phyloP scores from a whole-genome alignment of 1,140 invertebrate genomes.

The Danaus melanippus region DNA sequence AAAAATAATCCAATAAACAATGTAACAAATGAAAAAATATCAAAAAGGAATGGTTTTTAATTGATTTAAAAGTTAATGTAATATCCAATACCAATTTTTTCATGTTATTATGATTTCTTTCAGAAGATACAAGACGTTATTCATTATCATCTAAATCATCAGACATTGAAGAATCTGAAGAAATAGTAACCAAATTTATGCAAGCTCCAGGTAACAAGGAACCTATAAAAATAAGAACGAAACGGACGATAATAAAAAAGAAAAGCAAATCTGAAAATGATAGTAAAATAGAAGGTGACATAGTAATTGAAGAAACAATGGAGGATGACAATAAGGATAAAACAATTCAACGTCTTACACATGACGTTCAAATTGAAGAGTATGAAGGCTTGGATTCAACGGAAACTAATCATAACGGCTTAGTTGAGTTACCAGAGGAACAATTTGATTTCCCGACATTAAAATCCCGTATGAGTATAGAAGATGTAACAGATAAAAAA shows the following conservation, averaged over 20 bases:
- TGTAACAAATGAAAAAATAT: no score
- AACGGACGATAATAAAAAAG: constrained; percentile 70
- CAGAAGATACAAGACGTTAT: constrained; percentile 32
- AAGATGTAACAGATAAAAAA: constrained; percentile 58
- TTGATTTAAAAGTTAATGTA: constrained; percentile 1
- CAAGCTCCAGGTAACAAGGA: constrained; percentile 60
- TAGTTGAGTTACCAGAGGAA: constrained; percentile 56
- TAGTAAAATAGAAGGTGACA: constrained; percentile 40
- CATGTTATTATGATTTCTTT: constrained; percentile 15
- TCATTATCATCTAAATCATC: constrained; percentile 43
- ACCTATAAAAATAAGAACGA: constrained; percentile 69
- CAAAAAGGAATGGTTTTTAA: no score
- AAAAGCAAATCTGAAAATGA: constrained; percentile 31
- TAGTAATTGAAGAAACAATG: constrained; percentile 67
- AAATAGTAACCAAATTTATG: constrained; percentile 73
- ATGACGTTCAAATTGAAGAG: constrained; percentile 52
- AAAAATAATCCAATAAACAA: no score
- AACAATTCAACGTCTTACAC: constrained; percentile 13
- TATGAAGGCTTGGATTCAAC: constrained; percentile 34
- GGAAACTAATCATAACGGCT: constrained; percentile 34
- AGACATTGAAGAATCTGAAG: constrained; percentile 70
- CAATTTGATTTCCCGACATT: constrained; percentile 40
- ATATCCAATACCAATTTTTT: neutral
- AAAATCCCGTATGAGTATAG: constrained; percentile 38
- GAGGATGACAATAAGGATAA: constrained; percentile 44